Evolutionary conservation across 2,888 invertebrate species (phyloP), one percentile per base, ranked within the genome.

Genomic region (Drosophila conformis): DNA sequence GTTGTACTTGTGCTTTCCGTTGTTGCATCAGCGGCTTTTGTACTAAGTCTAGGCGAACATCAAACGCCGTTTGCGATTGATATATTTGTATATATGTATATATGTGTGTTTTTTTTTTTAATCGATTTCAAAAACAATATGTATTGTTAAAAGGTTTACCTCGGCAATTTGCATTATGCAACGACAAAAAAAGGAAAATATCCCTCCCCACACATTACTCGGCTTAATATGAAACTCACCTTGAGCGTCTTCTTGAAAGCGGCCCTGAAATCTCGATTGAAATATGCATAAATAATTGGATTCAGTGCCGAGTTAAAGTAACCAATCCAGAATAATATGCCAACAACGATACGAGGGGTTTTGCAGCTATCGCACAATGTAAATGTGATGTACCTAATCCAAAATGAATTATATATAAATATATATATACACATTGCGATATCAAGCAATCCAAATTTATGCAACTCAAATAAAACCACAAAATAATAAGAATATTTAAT

Each of bases 251-350:
- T 97, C 93, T 97, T 96, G 94, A 99, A 99, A 13, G 99, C 99
- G 61, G 97, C 97, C 81, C 99, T 95, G 94, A 99, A 99, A 94
- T 99, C 99, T 64, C 98, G 95, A 94, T 99, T 99, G 95, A 99
- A 99, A 94, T 98, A 98, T 46, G 99, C 99, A 94, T 98, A 99
- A 92, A 99, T 98, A 84, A 99, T 95, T 4, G 99, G 99, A 93
- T 99, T 99, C 61, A 99, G 95, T 29, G 98, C 98, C 15, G 98
- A 98, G 94, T 99, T 99, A 94, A 98, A 98, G 94, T 99, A 99
- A 38, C 99, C 99, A 68, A 99, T 96, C 99, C 99, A 99, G 94
- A 99, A 99, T 40, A 99, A 96, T 10, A 96, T 95, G 0, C 97
- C 97, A 54, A 99, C 98, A 42, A 99, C 96, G 46, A 97, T 95